Conservation (phyloP, 2,888 invertebrate species). For the Chromoteleia sp. region DNA sequence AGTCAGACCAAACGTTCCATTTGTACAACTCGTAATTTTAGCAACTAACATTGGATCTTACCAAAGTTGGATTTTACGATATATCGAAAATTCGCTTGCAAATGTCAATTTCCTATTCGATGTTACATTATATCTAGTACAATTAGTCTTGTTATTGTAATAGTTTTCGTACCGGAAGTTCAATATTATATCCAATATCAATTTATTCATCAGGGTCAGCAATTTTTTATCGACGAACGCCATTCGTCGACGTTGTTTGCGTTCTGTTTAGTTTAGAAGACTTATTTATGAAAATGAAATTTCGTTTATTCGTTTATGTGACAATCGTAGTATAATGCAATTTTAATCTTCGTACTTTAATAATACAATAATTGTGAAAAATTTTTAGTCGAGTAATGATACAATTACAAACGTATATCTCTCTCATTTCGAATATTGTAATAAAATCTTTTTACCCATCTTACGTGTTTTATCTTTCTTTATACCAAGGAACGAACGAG, state of each 20-base stretch:
- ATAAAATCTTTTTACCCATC: conserved; percentile 70
- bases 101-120: no score
- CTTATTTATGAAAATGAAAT: conserved; percentile 15
- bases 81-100: no score
- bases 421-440: conserved; percentile 58
- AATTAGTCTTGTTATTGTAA: no score
- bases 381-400: conserved; percentile 79
- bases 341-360: conserved; percentile 7
- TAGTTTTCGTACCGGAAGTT: no score
- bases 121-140: no score
- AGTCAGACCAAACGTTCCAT: no score
- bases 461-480: conserved; percentile 15
- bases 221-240: no score
- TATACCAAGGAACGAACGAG: neutral
- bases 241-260: conserved; percentile 3
- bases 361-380: conserved; percentile 22
- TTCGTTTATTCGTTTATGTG: conserved; percentile 13
- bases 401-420: conserved; percentile 55
- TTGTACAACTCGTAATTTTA: no score
- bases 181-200: no score
- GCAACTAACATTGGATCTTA: no score
- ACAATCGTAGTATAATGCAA: conserved; percentile 19
- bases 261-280: conserved; percentile 19
- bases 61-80: no score
- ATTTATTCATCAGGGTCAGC: no score